Evolutionary conservation across 35 echinoderm and acorn worm species (phyloP).

Genomic region (Acanthaster planci): DNA sequence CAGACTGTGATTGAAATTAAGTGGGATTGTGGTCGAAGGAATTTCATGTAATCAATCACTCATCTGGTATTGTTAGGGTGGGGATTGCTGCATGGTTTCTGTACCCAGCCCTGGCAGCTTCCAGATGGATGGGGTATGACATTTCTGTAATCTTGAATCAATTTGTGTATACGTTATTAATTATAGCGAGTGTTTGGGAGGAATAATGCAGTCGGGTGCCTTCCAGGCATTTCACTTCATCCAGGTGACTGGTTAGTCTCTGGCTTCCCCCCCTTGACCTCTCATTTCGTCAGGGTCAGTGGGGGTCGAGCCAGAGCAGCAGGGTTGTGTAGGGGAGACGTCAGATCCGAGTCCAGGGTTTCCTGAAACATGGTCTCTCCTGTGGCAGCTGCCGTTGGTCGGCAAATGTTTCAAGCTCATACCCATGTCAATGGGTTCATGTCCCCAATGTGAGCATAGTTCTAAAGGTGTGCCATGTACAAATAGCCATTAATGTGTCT

Average conservation of each 20-base stretch:
- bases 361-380: neutral
- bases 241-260: neutral
- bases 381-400: neutral
- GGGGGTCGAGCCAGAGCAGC: neutral
- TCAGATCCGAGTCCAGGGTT: neutral
- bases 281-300: neutral
- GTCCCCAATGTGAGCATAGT: neutral
- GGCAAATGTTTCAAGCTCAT: slow-evolving; percentile 13
- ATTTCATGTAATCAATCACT: too few species aligned
- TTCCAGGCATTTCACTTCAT: neutral
- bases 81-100: too few species aligned
- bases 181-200: slow-evolving; percentile 16
- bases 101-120: neutral
- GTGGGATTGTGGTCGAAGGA: too few species aligned
- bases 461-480: neutral
- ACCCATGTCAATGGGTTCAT: slow-evolving; percentile 16
- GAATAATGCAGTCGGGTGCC: slow-evolving; percentile 10
- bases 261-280: neutral
- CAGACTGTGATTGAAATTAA: too few species aligned
- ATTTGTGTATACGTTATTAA: slow-evolving; percentile 23
- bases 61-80: too few species aligned
- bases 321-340: neutral
- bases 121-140: neutral
- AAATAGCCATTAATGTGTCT: slow-evolving; percentile 16
- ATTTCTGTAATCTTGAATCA: slow-evolving; percentile 29